Base-by-base conservation (phyloP, 1,140 invertebrate species). In the Andrena cerasifolii region DNA sequence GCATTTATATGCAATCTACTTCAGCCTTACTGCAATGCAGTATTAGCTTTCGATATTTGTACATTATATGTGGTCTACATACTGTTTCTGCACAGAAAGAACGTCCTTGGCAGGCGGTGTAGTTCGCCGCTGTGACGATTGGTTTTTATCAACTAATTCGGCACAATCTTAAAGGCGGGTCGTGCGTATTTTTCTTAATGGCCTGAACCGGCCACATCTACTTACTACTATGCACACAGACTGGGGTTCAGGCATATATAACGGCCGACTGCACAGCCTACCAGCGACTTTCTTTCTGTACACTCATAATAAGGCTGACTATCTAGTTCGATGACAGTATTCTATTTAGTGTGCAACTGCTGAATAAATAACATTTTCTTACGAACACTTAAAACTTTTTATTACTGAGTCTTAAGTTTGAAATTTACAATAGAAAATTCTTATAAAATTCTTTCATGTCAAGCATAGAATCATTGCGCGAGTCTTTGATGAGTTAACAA, bases 401-500 rank as follows among this genome's bases (percentile, higher is more conserved):
- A 54, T 51, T 62, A 18, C 21, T 49, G 18, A 10, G 3, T 16
- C 24, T 54, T 56, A 26, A 16, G 36, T 33, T 21, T 12, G 10
- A 36, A 16, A 24, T 26, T 47, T 56, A 56, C 16, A 47, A 12
- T n/a, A 26, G 8, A 3, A 24, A 56, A 77, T 70, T 43, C 21
- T 16, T 31, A 43, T 77, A 53, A 31, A 51, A 28, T 8, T n/a
- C 18, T 33, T 16, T 1, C 36, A 7, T 40, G 61, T 45, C 49
- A 18, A 62, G 63, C 18, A 53, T 51, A 28, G 47, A 51, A 58
- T 45, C 40, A 80, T 33, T 70, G 70, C 28, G 40, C 36, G 14
- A 96, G 91, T 85, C 95, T 93, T 59, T 95, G 94, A 87, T 96
- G 95, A 12, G 95, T 95, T 65, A 95, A 91, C 51, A 96, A 90